These are phyloP conservation scores for Ginglymostoma cirratum DNA, from an alignment of 2,113 vertebrate species.

Conservation along the genomic window DNA sequence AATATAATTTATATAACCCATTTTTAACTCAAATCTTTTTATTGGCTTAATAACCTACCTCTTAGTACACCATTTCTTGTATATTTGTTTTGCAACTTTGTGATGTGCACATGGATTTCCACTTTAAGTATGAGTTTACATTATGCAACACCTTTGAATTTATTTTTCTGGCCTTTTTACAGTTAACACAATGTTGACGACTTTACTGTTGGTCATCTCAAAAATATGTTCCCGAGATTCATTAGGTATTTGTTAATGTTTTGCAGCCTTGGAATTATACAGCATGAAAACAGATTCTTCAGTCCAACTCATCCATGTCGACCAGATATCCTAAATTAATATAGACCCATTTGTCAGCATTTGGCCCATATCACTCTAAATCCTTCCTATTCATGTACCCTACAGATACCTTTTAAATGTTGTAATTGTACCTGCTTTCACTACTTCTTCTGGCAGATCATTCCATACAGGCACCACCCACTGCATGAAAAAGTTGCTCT, in stretches of 20 bases:
- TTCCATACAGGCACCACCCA: too few species aligned
- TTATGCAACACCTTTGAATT: background rate
- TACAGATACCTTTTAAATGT: too few species aligned
- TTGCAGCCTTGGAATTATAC: too few species aligned
- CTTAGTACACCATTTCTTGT: background rate
- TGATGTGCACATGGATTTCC: background rate
- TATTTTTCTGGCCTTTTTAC: background rate
- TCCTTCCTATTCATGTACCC: too few species aligned
- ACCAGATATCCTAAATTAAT: too few species aligned
- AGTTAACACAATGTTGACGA: background rate
- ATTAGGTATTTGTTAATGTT: background rate
- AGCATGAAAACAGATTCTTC: too few species aligned
- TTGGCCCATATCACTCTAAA: too few species aligned
- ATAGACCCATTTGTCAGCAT: too few species aligned
- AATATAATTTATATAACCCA: background rate
- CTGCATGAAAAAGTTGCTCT: too few species aligned
- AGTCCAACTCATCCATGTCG: too few species aligned
- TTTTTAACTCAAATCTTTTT: background rate
- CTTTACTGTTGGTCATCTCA: background rate
- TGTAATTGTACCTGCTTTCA: too few species aligned
- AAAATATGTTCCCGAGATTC: background rate
- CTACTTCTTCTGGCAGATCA: too few species aligned
- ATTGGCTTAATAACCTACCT: background rate
- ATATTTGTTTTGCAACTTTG: background rate
- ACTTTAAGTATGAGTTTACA: background rate